Evolutionary conservation across 2,113 vertebrate genomes (phyloP), one percentile per base, ranked within the genome.

Genomic region (Centropristis striata): DNA sequence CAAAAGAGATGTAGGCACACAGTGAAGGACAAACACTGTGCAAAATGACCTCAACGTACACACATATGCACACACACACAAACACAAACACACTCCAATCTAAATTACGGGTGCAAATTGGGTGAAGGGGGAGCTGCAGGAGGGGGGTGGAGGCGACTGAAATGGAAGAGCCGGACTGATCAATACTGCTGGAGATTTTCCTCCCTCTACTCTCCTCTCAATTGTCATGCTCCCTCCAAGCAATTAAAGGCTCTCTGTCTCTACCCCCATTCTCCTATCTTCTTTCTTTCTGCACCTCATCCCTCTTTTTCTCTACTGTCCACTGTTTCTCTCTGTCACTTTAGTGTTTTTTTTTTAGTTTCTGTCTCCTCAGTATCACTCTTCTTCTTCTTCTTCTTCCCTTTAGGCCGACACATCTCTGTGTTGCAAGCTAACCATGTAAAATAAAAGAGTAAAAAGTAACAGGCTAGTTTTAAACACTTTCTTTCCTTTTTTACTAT

Each of bases 101-200:
- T 91, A 92, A 94, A 95, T 95, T 93, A 95, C 88, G 79, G 88
- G 92, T 93, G 90, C 87, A 95, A 95, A 95, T 95, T 95, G 92
- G 92, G 92, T 87, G 83, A 89, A 88, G 85, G 90, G 82, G 87
- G 79, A 86, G 76, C 73, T 63, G 66, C 71, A 84, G 89, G 79
- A 81, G 88, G 90, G 92, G 90, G 87, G 44, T 80, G 83, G 77
- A 75, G 85, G 83, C 64, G 88, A 87, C 86, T 92, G 92, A 93
- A 95, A 94, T 93, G 85, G 93, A 93, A 93, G 93, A 94, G 88
- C 88, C 36, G 84, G 86, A 83, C 87, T 94, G 93, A 95, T 95
- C 94, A 93, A 95, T 95, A 95, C 88, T 87, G 77, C 69, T 85
- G 87, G 90, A 94, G 92, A 94, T 93, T 94, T 93, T 92, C 92